A percentile compares a stretch with the other conserved stretches of the same genome.
Conservation (phyloP, 2,797 vertebrate species). For the Hafferia zeledoni region DNA sequence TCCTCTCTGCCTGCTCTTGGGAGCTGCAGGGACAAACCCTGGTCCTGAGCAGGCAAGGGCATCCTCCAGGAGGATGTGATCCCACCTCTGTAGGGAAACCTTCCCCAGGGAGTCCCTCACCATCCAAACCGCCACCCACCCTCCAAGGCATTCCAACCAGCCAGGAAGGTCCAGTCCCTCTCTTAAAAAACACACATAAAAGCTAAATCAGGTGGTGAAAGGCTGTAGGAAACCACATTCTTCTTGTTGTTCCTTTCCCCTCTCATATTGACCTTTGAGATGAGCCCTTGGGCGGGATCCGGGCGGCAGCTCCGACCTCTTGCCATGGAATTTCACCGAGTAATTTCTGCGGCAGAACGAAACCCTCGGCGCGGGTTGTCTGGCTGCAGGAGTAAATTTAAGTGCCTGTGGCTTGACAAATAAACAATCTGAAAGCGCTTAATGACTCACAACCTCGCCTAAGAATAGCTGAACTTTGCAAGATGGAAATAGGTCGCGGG, state of each 20-base stretch:
- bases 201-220: neutral
- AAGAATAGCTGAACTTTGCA: constrained; percentile 47
- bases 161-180: neutral
- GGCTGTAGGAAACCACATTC: neutral
- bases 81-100: neutral
- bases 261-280: neutral
- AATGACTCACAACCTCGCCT: constrained; percentile 53
- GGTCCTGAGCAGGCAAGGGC: neutral
- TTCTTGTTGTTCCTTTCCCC: neutral
- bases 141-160: neutral
- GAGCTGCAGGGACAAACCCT: neutral
- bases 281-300: neutral
- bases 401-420: constrained; percentile 57
- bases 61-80: neutral
- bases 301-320: neutral
- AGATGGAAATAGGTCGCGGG: neutral
- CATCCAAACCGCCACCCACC: neutral
- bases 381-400: constrained; percentile 22
- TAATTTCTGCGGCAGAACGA: constrained; percentile 26
- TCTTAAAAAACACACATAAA: neutral
- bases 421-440: constrained; percentile 52
- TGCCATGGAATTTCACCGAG: constrained; percentile 42
- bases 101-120: neutral
- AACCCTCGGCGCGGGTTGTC: neutral
- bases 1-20: neutral